A percentile compares a stretch with the other conserved stretches of the same genome.
Conservation (phyloP, 1,140 invertebrate species). For the Rhopalosiphum maidis region DNA sequence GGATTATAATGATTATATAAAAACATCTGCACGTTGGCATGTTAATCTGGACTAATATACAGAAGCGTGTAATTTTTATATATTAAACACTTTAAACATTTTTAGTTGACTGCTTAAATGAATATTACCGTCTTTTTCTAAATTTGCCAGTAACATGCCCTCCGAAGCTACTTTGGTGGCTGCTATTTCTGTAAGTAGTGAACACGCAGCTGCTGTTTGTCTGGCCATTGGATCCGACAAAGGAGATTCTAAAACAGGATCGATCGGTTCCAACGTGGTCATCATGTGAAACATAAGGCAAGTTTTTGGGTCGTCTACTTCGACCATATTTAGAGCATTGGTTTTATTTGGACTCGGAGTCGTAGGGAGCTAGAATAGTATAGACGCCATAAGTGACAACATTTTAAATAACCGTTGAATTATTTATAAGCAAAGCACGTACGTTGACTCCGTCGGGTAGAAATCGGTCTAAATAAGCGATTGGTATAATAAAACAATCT, state of each 20-base stretch:
- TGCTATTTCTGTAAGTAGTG: conserved; percentile 77
- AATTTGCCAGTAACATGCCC: conserved; percentile 84
- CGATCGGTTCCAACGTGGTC: conserved; percentile 82
- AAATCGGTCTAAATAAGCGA: conserved; percentile 83
- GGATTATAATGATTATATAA: background rate
- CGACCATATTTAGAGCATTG: conserved; percentile 67
- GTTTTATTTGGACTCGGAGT: conserved; percentile 59
- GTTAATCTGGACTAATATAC: background rate
- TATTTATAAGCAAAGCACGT: conserved; percentile 57
- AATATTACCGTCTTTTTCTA: conserved; percentile 79
- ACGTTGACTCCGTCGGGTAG: conserved; percentile 86
- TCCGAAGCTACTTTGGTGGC: conserved; percentile 75
- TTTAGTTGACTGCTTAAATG: background rate
- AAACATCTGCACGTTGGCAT: background rate
- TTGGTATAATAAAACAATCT: conserved; percentile 89
- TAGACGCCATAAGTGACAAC: background rate
- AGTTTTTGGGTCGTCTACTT: conserved; percentile 86
- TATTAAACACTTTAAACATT: background rate
- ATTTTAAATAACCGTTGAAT: background rate
- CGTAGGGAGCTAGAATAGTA: conserved; percentile 59
- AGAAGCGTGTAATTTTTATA: background rate
- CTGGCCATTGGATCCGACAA: conserved; percentile 77
- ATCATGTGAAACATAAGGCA: conserved; percentile 86
- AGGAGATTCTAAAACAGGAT: conserved; percentile 83
- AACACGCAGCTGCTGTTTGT: conserved; percentile 78